Conservation (phyloP, 2,797 vertebrate species). For the Anguilla pacifica region DNA sequence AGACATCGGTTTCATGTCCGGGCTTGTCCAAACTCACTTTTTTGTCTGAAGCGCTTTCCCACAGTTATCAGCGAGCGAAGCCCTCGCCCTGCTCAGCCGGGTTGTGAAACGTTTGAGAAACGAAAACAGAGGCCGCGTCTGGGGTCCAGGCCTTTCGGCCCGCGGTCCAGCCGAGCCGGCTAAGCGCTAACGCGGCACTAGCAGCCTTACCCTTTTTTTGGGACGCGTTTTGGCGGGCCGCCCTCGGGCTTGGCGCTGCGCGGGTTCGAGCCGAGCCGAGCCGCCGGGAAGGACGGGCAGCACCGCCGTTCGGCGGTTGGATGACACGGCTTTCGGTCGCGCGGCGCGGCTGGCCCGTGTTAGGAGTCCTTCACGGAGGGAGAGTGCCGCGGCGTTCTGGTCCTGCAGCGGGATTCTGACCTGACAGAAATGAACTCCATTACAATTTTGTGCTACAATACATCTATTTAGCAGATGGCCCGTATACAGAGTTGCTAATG, state of each 20-base stretch:
- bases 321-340: neutral
- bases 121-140: conserved; percentile 47
- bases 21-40: conserved; percentile 71
- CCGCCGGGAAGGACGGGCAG: neutral
- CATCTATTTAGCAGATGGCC: neutral
- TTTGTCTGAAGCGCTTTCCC: conserved; percentile 78
- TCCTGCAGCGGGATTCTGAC: neutral
- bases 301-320: neutral
- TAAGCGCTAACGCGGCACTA: no score
- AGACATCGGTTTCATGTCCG: conserved; percentile 59
- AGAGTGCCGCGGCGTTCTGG: neutral
- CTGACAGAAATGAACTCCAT: neutral
- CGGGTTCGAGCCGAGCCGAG: no score
- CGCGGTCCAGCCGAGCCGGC: no score
- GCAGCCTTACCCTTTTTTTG: neutral
- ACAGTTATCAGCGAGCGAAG: conserved; percentile 80
- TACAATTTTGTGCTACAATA: neutral
- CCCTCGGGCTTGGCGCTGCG: neutral
- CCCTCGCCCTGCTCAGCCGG: conserved; percentile 70
- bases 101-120: conserved; percentile 63
- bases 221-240: conserved; percentile 4
- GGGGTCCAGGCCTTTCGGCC: conserved; percentile 61
- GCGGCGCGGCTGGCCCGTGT: neutral
- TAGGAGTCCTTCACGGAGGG: neutral
- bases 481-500: neutral